Evolutionary conservation across 2,888 invertebrate genomes (phyloP).

Genomic region (Clunio marinus): DNA sequence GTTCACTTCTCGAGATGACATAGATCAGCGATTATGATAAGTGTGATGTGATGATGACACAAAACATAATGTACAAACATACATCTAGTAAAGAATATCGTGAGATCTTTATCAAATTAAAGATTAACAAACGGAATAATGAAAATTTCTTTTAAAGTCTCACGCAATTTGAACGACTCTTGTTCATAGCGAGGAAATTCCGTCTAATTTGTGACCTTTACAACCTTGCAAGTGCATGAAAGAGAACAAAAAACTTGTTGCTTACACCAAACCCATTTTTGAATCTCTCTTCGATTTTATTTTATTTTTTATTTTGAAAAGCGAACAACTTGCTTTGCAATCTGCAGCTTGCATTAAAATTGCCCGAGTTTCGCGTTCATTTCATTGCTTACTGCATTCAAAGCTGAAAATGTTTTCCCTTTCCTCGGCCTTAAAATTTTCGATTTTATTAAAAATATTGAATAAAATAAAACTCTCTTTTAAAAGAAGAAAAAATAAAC

Average conservation of each 20-base stretch:
- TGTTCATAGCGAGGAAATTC: background rate
- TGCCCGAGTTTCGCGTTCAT: background rate
- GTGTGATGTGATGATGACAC: too few species aligned
- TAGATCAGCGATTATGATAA: slow-evolving; percentile 3
- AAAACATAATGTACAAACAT: too few species aligned
- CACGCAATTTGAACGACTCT: background rate
- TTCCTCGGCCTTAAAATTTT: slow-evolving; percentile 11
- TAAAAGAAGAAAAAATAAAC: background rate
- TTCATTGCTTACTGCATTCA: background rate
- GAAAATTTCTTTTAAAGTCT: slow-evolving; percentile 10
- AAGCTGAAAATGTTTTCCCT: slow-evolving; percentile 17
- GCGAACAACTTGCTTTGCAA: background rate
- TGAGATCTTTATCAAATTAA: background rate
- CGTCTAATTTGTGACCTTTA: background rate
- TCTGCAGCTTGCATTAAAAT: background rate
- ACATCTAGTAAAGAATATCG: too few species aligned
- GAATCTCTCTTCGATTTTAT: background rate
- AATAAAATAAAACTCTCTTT: slow-evolving; percentile 17
- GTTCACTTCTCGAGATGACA: background rate
- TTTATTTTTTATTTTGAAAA: too few species aligned
- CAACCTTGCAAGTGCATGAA: background rate
- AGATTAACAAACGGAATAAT: background rate
- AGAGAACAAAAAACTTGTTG: background rate
- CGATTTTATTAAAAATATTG: too few species aligned
- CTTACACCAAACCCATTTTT: background rate